phyloP scores from a whole-genome alignment of 2,888 invertebrate genomes.

The Platycnemis pennipes region DNA sequence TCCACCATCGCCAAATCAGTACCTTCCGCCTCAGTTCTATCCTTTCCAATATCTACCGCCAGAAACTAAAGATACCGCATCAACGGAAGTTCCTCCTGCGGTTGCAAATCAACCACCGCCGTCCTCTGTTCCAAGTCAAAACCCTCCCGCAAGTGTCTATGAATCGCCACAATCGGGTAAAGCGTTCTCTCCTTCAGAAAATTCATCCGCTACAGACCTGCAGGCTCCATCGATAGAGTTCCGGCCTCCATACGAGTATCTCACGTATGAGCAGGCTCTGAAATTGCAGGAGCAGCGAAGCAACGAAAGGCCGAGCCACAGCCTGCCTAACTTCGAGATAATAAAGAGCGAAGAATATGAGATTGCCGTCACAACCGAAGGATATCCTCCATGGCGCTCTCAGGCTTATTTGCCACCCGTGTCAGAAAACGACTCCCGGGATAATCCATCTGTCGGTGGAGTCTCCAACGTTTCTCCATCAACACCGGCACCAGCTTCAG shows the following conservation, averaged over 20 bases:
- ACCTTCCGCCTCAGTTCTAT: neutral
- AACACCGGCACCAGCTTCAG: neutral
- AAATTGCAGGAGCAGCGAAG: neutral
- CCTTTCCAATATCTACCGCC: neutral
- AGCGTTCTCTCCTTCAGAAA: neutral
- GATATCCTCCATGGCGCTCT: neutral
- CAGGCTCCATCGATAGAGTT: neutral
- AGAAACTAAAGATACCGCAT: neutral
- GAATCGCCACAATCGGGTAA: neutral
- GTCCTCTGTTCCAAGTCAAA: neutral
- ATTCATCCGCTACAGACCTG: neutral
- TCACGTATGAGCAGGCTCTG: neutral
- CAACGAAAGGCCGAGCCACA: neutral
- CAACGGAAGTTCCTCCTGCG: neutral
- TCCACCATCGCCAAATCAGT: neutral
- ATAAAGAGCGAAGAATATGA: constrained; percentile 9
- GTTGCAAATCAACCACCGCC: neutral
- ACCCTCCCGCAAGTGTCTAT: neutral
- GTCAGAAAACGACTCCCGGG: neutral
- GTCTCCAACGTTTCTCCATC: neutral
- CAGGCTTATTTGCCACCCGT: neutral
- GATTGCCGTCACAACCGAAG: neutral
- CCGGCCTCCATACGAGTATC: neutral
- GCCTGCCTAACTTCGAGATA: neutral
- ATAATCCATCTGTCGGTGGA: neutral